phyloP scores from a whole-genome alignment of 2,888 invertebrate species.

The Acanthoscelides obtectus region DNA sequence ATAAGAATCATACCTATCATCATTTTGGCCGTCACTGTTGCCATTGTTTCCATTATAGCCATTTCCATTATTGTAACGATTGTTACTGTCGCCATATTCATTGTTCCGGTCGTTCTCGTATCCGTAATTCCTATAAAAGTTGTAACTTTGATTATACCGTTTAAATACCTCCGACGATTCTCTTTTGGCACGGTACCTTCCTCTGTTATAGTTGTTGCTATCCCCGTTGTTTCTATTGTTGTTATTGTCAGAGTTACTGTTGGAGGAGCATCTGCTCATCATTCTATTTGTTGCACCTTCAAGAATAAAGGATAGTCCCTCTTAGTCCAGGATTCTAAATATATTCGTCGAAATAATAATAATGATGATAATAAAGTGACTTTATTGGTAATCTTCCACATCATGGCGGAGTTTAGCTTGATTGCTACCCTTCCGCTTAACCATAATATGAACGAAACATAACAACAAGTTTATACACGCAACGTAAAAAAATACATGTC shows the following conservation, averaged over 20 bases:
- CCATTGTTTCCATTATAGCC: slow-evolving; percentile 10
- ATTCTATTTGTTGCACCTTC: background rate
- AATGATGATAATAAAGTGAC: too few relatives aligned
- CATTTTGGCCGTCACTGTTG: slow-evolving; percentile 14
- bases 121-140: slow-evolving; percentile 5
- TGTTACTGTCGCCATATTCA: slow-evolving; percentile 6
- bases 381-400: too few relatives aligned
- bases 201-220: slow-evolving; percentile 3
- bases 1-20: slow-evolving; percentile 1
- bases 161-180: background rate
- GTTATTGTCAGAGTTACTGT: background rate
- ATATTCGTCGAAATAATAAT: too few relatives aligned
- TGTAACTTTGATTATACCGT: background rate
- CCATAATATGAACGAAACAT: too few relatives aligned
- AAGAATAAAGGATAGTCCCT: too few relatives aligned
- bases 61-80: slow-evolving; percentile 3
- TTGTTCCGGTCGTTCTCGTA: slow-evolving; percentile 5
- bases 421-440: too few relatives aligned
- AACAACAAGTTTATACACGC: too few relatives aligned
- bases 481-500: too few relatives aligned
- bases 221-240: slow-evolving; percentile 4
- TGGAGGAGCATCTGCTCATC: background rate
- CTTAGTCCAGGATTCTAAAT: too few relatives aligned
- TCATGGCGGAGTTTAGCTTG: too few relatives aligned
- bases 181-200: slow-evolving; percentile 5